Evolutionary conservation across 1,140 invertebrate species (phyloP).

Genomic region (Ridgeia piscesae): DNA sequence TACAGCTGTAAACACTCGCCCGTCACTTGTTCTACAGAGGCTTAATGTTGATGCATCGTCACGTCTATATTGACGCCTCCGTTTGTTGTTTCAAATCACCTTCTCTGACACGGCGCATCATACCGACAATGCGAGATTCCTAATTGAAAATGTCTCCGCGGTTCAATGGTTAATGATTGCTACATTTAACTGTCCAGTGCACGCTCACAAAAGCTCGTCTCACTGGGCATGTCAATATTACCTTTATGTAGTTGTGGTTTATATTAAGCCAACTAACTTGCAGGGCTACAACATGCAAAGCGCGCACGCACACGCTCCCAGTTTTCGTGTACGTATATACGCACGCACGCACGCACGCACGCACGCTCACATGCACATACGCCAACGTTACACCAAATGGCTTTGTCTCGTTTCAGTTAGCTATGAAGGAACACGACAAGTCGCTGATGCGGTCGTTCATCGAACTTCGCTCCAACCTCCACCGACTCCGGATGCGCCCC

Average conservation of each 20-base stretch:
- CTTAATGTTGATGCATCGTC: background rate
- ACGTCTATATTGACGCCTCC: background rate
- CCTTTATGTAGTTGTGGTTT: background rate
- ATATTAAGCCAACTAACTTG: background rate
- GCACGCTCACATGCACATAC: background rate
- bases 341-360: too few species aligned
- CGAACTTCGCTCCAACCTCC: slow-evolving; percentile 40
- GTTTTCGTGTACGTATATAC: too few species aligned
- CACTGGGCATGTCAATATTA: background rate
- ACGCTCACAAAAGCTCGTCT: background rate
- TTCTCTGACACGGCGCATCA: background rate
- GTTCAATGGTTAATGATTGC: background rate
- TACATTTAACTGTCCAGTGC: slow-evolving; percentile 6
- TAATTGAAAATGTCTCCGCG: background rate
- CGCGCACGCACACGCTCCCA: too few species aligned
- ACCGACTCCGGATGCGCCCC: slow-evolving; percentile 37
- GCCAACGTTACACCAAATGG: background rate
- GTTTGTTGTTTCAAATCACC: background rate
- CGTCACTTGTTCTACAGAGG: background rate
- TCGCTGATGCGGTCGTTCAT: slow-evolving; percentile 44
- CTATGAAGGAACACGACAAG: slow-evolving; percentile 47
- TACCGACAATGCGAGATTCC: background rate
- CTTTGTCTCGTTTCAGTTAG: slow-evolving; percentile 35
- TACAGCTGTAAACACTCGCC: background rate
- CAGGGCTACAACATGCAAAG: background rate